These are phyloP conservation scores for Erebia epiphron DNA, from an alignment of 2,888 invertebrate species.

Conservation along the genomic window DNA sequence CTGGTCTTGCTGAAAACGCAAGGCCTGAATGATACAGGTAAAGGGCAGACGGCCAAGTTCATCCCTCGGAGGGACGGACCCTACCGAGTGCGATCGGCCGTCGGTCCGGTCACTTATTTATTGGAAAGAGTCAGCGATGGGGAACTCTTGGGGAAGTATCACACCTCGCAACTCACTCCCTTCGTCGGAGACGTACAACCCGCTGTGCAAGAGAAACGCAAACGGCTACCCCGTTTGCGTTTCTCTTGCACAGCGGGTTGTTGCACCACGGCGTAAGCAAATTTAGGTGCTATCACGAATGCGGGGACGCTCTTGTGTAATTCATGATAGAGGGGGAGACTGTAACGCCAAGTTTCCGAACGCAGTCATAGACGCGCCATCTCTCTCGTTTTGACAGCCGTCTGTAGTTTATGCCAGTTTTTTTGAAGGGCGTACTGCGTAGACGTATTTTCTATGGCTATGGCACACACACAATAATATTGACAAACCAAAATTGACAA, in stretches of 20 bases:
- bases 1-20: neutral
- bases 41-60: neutral
- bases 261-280: neutral
- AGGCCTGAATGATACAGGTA: neutral
- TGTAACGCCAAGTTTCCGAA: neutral
- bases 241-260: no score
- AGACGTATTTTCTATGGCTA: no score
- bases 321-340: neutral
- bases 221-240: no score
- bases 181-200: neutral
- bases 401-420: no score
- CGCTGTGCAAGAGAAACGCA: neutral
- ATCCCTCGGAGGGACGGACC: neutral
- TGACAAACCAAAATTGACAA: no score
- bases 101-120: neutral
- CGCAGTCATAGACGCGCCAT: no score
- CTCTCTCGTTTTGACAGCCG: no score
- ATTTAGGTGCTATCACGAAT: neutral
- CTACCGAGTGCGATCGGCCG: neutral
- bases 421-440: no score
- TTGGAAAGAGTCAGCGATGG: neutral
- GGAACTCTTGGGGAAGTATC: neutral
- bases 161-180: neutral
- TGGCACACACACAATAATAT: no score
- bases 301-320: neutral